These are phyloP conservation scores for Aphidoletes aphidimyza DNA, from an alignment of 2,888 invertebrate genomes.

Conservation along the genomic window DNA sequence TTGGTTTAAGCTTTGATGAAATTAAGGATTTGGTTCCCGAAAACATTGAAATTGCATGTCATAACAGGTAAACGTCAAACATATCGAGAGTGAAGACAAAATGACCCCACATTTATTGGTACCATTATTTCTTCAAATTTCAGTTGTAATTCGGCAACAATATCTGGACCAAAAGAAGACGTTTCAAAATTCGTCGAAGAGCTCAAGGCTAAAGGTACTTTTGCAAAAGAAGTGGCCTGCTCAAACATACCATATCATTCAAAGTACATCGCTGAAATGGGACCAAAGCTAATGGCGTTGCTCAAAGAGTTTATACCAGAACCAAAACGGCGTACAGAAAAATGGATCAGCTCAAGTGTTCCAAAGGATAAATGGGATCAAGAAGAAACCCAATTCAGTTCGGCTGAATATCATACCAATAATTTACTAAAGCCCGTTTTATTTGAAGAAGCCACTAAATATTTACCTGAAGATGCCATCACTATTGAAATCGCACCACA, in stretches of 20 bases:
- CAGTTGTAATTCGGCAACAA: conserved; percentile 80
- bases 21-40: conserved; percentile 73
- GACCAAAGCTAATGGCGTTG: conserved; percentile 74
- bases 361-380: conserved; percentile 74
- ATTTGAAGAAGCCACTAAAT: conserved; percentile 72
- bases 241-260: conserved; percentile 92
- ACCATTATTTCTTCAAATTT: too few species aligned
- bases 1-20: conserved; percentile 74
- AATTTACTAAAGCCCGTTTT: conserved; percentile 75
- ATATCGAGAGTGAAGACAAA: too few species aligned
- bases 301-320: conserved; percentile 73
- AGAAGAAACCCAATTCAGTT: conserved; percentile 71
- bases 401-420: conserved; percentile 90
- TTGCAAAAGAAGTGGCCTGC: conserved; percentile 85
- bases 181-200: conserved; percentile 75
- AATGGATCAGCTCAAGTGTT: conserved; percentile 89
- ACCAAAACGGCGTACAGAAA: conserved; percentile 75
- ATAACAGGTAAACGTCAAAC: too few species aligned
- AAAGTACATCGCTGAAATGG: conserved; percentile 77
- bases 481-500: conserved; percentile 78
- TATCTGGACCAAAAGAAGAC: conserved; percentile 83
- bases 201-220: conserved; percentile 77
- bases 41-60: conserved; percentile 86
- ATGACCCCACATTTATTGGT: too few species aligned
- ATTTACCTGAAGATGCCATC: conserved; percentile 73